These are phyloP conservation scores for Myiozetetes cayanensis DNA, from an alignment of 2,113 vertebrate genomes.

Conservation along the genomic window DNA sequence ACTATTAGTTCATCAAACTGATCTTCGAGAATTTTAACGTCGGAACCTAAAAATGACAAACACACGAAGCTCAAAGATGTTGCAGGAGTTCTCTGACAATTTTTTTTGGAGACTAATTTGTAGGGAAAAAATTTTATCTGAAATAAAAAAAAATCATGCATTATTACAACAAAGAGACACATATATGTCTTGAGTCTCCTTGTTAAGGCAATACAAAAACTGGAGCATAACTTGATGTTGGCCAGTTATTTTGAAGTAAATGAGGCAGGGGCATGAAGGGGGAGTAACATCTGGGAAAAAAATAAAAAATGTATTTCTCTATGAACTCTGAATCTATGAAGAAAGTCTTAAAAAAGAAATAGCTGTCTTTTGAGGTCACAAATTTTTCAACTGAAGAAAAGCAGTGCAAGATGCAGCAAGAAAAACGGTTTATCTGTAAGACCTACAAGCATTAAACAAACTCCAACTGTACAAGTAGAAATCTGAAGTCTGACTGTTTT, in stretches of 20 bases:
- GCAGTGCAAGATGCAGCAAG: neutral
- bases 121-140: neutral
- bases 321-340: neutral
- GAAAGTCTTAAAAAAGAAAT: neutral
- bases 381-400: neutral
- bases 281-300: neutral
- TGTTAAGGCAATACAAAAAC: neutral
- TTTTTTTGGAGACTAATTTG: neutral
- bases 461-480: neutral
- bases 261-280: accelerated
- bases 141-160: neutral
- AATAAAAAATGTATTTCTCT: accelerated
- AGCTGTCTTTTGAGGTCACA: neutral
- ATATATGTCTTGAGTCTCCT: neutral
- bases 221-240: neutral
- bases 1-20: slow-evolving; percentile 87
- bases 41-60: slow-evolving; percentile 61
- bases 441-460: neutral
- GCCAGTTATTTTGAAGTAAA: neutral
- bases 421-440: neutral
- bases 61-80: slow-evolving; percentile 9
- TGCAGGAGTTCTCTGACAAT: neutral
- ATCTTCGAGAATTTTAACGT: slow-evolving; percentile 79
- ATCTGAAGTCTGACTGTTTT: neutral
- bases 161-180: neutral